phyloP scores from a whole-genome alignment of 2,888 invertebrate species.

The Thera obeliscata region DNA sequence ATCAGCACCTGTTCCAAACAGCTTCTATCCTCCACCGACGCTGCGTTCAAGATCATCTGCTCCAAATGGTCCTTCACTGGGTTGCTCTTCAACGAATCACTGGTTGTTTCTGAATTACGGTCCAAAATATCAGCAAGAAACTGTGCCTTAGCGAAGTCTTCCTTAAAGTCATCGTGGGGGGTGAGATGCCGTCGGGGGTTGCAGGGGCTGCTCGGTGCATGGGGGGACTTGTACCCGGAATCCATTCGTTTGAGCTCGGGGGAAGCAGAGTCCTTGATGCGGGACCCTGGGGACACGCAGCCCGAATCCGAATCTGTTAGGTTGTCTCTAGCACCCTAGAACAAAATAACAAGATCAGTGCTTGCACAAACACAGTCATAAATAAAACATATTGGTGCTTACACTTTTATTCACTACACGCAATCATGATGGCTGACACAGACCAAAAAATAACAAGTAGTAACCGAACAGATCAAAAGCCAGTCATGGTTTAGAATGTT shows the following conservation, averaged over 20 bases:
- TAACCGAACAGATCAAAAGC: background rate
- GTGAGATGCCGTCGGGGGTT: slow-evolving; percentile 69
- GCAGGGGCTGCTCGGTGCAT: slow-evolving; percentile 75
- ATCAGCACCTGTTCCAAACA: slow-evolving; percentile 86
- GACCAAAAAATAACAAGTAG: background rate
- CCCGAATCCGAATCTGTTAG: slow-evolving; percentile 82
- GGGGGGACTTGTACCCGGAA: slow-evolving; percentile 82
- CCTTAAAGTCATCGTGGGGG: slow-evolving; percentile 78
- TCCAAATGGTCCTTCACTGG: slow-evolving; percentile 80
- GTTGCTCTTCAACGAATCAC: slow-evolving; percentile 76
- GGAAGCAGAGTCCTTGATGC: slow-evolving; percentile 81
- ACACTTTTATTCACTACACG: background rate
- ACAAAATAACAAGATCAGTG: slow-evolving; percentile 30
- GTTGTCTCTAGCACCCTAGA: slow-evolving; percentile 80
- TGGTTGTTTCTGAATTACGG: slow-evolving; percentile 72
- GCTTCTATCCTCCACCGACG: slow-evolving; percentile 83
- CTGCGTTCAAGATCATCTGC: slow-evolving; percentile 79
- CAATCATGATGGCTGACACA: background rate
- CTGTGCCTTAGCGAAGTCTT: slow-evolving; percentile 80
- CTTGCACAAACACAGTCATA: too few species aligned
- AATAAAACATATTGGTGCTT: too few species aligned
- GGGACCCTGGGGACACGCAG: slow-evolving; percentile 82
- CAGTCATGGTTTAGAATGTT: too few species aligned
- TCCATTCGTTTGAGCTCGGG: slow-evolving; percentile 83
- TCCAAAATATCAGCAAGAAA: slow-evolving; percentile 75